Evolutionary conservation across 2,797 vertebrate species (phyloP).

Genomic region (Hippoglossus hippoglossus): DNA sequence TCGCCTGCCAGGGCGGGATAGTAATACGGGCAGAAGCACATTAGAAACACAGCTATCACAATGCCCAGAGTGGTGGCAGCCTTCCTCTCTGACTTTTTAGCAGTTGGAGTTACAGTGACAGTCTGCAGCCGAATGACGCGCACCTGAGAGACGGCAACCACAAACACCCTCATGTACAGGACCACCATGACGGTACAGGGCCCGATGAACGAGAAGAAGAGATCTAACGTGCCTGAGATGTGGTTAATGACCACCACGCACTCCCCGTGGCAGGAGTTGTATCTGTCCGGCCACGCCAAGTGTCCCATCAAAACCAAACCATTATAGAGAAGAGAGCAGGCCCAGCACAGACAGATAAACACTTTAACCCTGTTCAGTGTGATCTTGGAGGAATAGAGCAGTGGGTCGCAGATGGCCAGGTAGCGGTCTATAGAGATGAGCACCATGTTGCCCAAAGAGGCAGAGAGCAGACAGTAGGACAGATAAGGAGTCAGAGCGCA

Average conservation of each 20-base stretch:
- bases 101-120: neutral
- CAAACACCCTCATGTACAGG: conserved; percentile 68
- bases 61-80: conserved; percentile 66
- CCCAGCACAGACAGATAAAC: conserved; percentile 59
- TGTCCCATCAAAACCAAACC: conserved; percentile 28
- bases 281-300: conserved; percentile 26
- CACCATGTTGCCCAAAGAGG: conserved; percentile 82
- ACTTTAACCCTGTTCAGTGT: conserved; percentile 41
- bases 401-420: conserved; percentile 71
- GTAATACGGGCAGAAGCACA: conserved; percentile 69
- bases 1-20: conserved; percentile 26
- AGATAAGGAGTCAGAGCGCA: conserved; percentile 70
- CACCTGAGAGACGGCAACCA: conserved; percentile 52
- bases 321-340: conserved; percentile 49
- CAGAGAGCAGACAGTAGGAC: conserved; percentile 70
- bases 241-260: conserved; percentile 53
- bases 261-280: conserved; percentile 52
- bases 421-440: conserved; percentile 76
- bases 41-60: conserved; percentile 60
- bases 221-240: conserved; percentile 15
- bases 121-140: neutral
- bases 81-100: conserved; percentile 57
- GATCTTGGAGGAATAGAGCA: conserved; percentile 59
- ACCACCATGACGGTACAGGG: conserved; percentile 60
- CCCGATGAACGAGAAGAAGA: conserved; percentile 34